These are phyloP conservation scores for Agelastica alni DNA, from an alignment of 2,888 invertebrate species.

Conservation along the genomic window DNA sequence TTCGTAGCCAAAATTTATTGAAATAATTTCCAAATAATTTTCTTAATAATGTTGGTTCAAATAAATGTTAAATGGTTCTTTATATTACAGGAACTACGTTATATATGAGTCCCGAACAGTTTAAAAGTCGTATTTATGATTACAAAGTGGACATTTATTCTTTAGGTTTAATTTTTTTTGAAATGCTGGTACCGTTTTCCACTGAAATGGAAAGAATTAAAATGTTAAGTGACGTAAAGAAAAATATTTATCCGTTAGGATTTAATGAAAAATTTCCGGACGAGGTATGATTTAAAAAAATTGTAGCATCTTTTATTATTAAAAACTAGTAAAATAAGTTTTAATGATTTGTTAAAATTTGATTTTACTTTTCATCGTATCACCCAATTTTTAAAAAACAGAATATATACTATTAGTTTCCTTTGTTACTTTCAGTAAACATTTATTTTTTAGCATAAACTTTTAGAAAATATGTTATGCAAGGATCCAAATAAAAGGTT, in stretches of 20 bases:
- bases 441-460: slow-evolving; percentile 62
- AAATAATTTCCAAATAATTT: too few species aligned
- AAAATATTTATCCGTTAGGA: slow-evolving; percentile 68
- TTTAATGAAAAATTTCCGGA: slow-evolving; percentile 68
- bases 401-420: background rate
- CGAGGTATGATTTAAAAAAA: slow-evolving; percentile 64
- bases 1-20: too few species aligned
- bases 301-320: too few species aligned
- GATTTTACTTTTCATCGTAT: too few species aligned
- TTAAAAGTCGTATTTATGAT: slow-evolving; percentile 73
- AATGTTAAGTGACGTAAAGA: slow-evolving; percentile 68
- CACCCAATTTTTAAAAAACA: too few species aligned
- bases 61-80: too few species aligned
- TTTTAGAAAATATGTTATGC: slow-evolving; percentile 80
- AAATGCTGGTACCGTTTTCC: slow-evolving; percentile 84
- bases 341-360: too few species aligned
- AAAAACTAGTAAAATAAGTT: too few species aligned
- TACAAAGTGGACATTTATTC: slow-evolving; percentile 96
- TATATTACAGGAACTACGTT: slow-evolving; percentile 76
- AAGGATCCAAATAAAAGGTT: slow-evolving; percentile 73
- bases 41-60: too few species aligned
- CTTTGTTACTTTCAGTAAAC: slow-evolving; percentile 3
- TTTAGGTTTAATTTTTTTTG: slow-evolving; percentile 91
- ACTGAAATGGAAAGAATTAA: slow-evolving; percentile 89
- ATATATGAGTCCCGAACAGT: slow-evolving; percentile 98